Evolutionary conservation across 2,797 vertebrate species (phyloP), one percentile per base, ranked within the genome.

Genomic region (Selene dorsalis): DNA sequence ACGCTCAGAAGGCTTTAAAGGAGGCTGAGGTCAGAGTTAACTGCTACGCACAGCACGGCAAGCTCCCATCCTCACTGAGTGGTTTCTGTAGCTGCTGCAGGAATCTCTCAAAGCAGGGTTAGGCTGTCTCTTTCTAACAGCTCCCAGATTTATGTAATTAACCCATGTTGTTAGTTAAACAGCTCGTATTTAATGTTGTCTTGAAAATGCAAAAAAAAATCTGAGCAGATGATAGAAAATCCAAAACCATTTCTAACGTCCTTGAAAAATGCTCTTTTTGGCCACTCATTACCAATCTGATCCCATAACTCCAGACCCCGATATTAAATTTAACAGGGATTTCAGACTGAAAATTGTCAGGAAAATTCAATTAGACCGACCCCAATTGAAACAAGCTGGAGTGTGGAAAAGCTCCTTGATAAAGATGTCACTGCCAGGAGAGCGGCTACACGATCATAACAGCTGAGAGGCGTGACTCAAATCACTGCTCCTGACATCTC

Each of bases 341-440:
- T 66, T 71, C 57, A 66, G 50, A 75, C 76, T 69, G 38, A 47
- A 68, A 80, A 58, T 56, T 16, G 69, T 39, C 30, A 3, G 50
- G 69, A 60, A 79, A 77, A 86, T 86, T 28, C 0, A 87, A 88
- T 85, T 78, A 84, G 69, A 56, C 14, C 14, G 66, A 65, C 71
- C 58, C 76, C 20, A 41, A 85, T 87, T 82, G 70, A 86, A 87
- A 80, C 41, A 18, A 60, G 71, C 32, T 35, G n/a, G n/a, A 63
- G 79, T 89, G 79, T 17, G 48, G 24, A 77, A 53, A 39, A 69
- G 62, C 57, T 58, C 17, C 62, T 71, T 43, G 75, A 86, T 80
- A 13, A 64, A 82, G 88, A 89, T 53, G 82, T 87, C 85, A 56
- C 57, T 57, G 2, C 22, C 39, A 41, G 2, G 39, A 41, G 3